Conservation (phyloP, 2,888 invertebrate genomes). For the Tenthredo mesomela region DNA sequence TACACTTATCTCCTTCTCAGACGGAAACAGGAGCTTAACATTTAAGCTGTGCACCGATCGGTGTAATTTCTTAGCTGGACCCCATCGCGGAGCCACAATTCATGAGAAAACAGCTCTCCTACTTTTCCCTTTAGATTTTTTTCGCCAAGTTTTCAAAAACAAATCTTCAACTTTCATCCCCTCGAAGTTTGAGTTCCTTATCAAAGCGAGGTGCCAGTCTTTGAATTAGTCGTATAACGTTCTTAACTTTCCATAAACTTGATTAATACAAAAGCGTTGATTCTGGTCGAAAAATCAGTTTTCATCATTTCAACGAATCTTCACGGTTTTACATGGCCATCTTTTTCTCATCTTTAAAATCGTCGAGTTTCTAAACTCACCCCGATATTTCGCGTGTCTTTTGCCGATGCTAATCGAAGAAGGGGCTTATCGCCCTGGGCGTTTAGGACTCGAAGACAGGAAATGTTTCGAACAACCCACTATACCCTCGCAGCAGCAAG, state of each 20-base stretch:
- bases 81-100: neutral
- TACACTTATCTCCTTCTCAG: neutral
- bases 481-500: neutral
- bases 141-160: neutral
- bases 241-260: neutral
- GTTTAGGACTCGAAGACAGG: slow-evolving; percentile 31
- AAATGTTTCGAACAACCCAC: slow-evolving; percentile 12
- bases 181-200: neutral
- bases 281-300: too few species aligned
- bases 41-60: slow-evolving; percentile 32
- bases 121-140: neutral
- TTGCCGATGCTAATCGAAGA: slow-evolving; percentile 3
- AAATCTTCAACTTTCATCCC: neutral
- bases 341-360: too few species aligned
- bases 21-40: slow-evolving; percentile 27
- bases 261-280: neutral
- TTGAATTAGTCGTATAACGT: neutral
- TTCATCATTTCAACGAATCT: too few species aligned
- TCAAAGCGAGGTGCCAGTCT: neutral
- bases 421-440: neutral
- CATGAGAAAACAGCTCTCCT: neutral
- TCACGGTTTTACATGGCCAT: too few species aligned
- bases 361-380: too few species aligned
- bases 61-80: neutral
- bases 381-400: neutral